A percentile compares a stretch with the other conserved stretches of the same genome.
Conservation (phyloP, 2,113 vertebrate species). For the Chlamydotis undulata region DNA sequence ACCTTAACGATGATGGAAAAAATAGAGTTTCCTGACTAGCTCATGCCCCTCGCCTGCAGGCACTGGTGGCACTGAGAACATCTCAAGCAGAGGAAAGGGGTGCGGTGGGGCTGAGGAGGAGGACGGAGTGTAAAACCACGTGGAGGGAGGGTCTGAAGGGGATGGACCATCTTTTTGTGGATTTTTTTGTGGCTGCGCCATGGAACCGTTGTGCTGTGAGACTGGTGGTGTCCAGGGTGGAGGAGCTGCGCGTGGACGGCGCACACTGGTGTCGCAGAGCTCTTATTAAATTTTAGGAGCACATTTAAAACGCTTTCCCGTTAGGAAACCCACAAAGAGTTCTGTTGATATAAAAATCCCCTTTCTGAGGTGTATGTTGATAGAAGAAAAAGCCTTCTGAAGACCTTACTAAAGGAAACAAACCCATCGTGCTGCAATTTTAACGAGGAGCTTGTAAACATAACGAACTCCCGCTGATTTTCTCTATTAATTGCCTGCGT, state of each 20-base stretch:
- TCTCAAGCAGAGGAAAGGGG: not conserved
- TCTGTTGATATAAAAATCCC: not conserved
- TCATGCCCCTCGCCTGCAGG: not conserved
- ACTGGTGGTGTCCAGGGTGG: not conserved
- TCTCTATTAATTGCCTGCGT: not conserved
- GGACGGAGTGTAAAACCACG: fast-evolving
- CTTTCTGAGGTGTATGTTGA: not conserved
- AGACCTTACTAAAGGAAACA: not conserved
- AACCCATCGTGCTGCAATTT: not conserved
- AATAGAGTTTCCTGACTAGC: not conserved
- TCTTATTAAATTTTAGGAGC: not conserved
- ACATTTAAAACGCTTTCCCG: not conserved
- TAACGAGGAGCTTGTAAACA: slow-evolving; percentile 43
- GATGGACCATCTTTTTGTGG: not conserved
- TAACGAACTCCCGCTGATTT: not conserved
- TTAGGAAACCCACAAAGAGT: not conserved
- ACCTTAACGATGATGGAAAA: not conserved
- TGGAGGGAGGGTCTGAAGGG: not conserved
- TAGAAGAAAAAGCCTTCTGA: not conserved
- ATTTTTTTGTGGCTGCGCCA: fast-evolving
- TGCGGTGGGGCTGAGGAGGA: not conserved
- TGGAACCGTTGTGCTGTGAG: fast-evolving
- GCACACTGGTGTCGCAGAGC: not conserved
- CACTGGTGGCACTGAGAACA: not conserved
- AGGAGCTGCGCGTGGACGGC: fast-evolving